Conservation (phyloP, 2,888 invertebrate genomes). For the Mythimna pallens region DNA sequence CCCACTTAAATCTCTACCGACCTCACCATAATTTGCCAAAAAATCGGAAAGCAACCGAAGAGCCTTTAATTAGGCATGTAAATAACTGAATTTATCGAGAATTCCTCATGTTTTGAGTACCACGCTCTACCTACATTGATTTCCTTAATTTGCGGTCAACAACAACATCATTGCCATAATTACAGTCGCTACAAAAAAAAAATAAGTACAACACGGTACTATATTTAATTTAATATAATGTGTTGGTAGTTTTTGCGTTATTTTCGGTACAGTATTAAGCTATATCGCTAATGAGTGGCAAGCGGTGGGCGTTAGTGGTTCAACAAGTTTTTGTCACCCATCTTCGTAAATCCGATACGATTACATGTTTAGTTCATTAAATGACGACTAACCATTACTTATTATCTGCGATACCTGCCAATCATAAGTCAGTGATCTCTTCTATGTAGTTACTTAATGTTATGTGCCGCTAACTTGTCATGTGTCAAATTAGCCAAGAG, state of each 20-base stretch:
- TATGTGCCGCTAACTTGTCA: constrained; percentile 53
- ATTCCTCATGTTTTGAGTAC: constrained; percentile 54
- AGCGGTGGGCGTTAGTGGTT: constrained; percentile 61
- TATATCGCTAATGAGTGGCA: constrained; percentile 54
- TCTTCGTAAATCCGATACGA: constrained; percentile 60
- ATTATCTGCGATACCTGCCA: constrained; percentile 74
- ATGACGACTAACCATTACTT: constrained; percentile 68
- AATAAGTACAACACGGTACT: constrained; percentile 30
- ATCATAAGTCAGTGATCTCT: constrained; percentile 78
- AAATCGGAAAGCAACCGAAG: constrained; percentile 35
- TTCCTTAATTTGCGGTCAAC: constrained; percentile 57
- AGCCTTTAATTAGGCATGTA: constrained; percentile 49
- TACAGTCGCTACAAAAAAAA: constrained; percentile 32
- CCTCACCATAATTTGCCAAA: constrained; percentile 33
- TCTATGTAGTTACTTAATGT: constrained; percentile 40
- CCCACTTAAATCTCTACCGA: constrained; percentile 43
- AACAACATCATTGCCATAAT: constrained; percentile 50
- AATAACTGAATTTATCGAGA: constrained; percentile 59
- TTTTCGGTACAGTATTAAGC: constrained; percentile 51
- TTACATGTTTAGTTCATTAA: constrained; percentile 77
- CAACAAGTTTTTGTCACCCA: constrained; percentile 61
- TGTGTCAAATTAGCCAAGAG: constrained; percentile 62
- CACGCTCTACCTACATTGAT: constrained; percentile 48
- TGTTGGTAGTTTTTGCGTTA: constrained; percentile 34
- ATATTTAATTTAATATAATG: constrained; percentile 53